Conservation (phyloP, 2,797 vertebrate species). For the Pipistrellus pygmaeus region DNA sequence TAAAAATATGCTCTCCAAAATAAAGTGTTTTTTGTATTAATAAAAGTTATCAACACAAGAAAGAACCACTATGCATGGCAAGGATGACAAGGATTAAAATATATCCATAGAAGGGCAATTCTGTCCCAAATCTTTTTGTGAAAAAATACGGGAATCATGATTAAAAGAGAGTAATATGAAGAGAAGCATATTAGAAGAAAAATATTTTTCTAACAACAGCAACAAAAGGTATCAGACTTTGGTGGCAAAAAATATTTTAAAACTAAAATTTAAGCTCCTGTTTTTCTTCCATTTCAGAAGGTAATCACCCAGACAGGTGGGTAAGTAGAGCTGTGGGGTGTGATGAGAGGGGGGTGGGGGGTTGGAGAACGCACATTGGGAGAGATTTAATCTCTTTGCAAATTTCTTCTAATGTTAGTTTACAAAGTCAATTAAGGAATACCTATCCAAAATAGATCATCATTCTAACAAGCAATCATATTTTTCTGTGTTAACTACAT, state of each 20-base stretch:
- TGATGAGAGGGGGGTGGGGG: background rate
- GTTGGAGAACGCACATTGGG: background rate
- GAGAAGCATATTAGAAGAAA: slow-evolving; percentile 59
- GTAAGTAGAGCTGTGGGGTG: background rate
- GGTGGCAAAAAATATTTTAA: slow-evolving; percentile 33
- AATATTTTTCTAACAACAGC: slow-evolving; percentile 46
- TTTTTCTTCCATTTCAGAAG: slow-evolving; percentile 58
- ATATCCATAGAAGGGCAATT: slow-evolving; percentile 54
- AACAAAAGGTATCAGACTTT: background rate
- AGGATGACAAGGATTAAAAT: slow-evolving; percentile 39
- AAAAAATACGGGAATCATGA: background rate
- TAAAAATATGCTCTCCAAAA: slow-evolving; percentile 22
- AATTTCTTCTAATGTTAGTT: slow-evolving; percentile 57
- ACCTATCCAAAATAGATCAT: slow-evolving; percentile 53
- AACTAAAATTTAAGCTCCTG: slow-evolving; percentile 37
- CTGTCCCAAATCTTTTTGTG: slow-evolving; percentile 1
- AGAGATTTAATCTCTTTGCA: slow-evolving; percentile 10
- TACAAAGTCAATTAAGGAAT: slow-evolving; percentile 66
- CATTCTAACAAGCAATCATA: slow-evolving; percentile 56
- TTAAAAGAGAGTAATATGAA: slow-evolving; percentile 34
- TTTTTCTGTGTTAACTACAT: slow-evolving; percentile 42
- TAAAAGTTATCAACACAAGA: slow-evolving; percentile 43
- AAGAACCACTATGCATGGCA: background rate
- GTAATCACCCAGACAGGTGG: slow-evolving; percentile 18
- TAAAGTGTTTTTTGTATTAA: background rate